These are phyloP conservation scores for Hemibagrus wyckioides DNA, from an alignment of 2,113 vertebrate genomes.

Conservation along the genomic window DNA sequence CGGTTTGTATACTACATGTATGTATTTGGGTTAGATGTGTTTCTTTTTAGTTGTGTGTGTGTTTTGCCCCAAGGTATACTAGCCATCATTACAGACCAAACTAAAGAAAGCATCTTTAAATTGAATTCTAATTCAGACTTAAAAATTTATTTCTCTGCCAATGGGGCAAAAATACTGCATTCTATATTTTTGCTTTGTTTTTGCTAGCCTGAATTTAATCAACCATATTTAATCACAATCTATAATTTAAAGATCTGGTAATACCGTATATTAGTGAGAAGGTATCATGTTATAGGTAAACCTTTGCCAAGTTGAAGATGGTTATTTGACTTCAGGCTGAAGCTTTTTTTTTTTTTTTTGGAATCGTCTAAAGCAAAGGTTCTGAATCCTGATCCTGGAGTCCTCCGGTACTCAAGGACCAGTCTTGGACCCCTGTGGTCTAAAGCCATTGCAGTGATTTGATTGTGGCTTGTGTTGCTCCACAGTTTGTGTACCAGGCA, in stretches of 20 bases:
- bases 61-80: constrained; percentile 40
- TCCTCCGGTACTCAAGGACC: too few species aligned
- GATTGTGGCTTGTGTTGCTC: constrained; percentile 41
- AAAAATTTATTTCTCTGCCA: not conserved
- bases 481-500: constrained; percentile 94
- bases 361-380: not conserved
- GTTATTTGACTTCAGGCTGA: constrained; percentile 46
- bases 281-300: not conserved
- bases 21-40: not conserved
- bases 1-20: not conserved
- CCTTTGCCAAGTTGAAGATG: not conserved
- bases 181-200: constrained; percentile 3
- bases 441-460: not conserved
- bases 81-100: not conserved
- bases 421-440: not conserved
- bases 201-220: constrained; percentile 45
- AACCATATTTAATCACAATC: not conserved
- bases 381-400: not conserved
- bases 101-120: not conserved
- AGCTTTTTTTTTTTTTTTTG: not conserved
- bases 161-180: constrained; percentile 23
- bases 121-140: not conserved
- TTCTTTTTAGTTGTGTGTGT: not conserved
- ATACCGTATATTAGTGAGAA: not conserved
- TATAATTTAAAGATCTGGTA: not conserved